Base-by-base conservation (phyloP, 2,797 vertebrate genomes). In the Lagodon rhomboides region DNA sequence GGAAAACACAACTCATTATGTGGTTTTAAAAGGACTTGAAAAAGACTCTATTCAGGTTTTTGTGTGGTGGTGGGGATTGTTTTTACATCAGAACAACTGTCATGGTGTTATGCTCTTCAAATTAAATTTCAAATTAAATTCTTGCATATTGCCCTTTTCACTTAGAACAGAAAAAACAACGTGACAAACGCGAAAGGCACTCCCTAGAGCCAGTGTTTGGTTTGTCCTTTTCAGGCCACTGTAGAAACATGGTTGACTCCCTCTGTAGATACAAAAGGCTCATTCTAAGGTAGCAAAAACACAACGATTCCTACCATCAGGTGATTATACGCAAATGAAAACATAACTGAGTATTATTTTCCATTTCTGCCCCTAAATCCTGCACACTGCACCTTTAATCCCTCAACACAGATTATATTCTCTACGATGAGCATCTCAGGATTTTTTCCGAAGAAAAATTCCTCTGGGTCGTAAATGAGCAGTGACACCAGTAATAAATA, bases 401-500 rank as follows among this genome's bases (percentile, higher is more conserved):
- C 9, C 13, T 55, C 17, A 43, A 27, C 23, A 30, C 12, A 43
- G 20, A 63, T 49, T 44, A 25, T 12, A 12, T 44, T 23, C 54
- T 44, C 4, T 50, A 20, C 25, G 15, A 4, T 22, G 23, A 61
- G 13, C 13, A 38, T 73, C 46, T 62, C 3, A 16, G 12, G 41
- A 47, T 27, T 41, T 23, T 1, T 43, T 11, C 2, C n/a, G 1
- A 22, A n/a, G 4, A 59, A 58, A 65, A 54, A 63, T 12, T 20
- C 4, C 10, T 65, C 41, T 41, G 16, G 66, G 34, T 30, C 56
- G 13, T 25, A 66, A 41, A 38, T 68, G 23, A 73, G 43, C 25
- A 74, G 16, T 56, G 30, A 77, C 44, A 79, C 34, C 16, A n/a
- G 15, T 56, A 61, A 69, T 68, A 77, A 63, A 76, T 63, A 74